phyloP scores from a whole-genome alignment of 2,113 vertebrate genomes.

The Podilymbus podiceps region DNA sequence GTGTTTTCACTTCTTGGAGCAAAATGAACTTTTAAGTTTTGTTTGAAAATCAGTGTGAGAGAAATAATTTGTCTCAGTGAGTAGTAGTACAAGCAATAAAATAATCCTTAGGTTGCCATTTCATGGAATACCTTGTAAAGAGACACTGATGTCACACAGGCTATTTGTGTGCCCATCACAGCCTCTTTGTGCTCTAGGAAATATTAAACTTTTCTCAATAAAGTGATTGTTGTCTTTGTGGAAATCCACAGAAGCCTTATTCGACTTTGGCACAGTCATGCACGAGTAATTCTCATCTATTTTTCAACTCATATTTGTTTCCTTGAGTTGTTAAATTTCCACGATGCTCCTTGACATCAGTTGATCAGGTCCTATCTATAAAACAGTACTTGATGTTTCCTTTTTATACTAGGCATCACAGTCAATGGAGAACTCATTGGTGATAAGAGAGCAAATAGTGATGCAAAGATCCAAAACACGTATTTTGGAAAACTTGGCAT shows the following conservation, averaged over 20 bases:
- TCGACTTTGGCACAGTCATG: not conserved
- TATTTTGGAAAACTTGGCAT: slow-evolving; percentile 92
- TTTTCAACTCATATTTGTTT: not conserved
- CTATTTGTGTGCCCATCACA: not conserved
- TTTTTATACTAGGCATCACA: slow-evolving; percentile 77
- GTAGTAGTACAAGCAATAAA: not conserved
- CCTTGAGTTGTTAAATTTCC: not conserved
- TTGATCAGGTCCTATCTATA: not conserved
- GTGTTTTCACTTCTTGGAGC: not conserved
- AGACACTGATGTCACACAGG: not conserved
- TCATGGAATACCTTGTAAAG: not conserved
- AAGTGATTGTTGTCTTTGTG: not conserved
- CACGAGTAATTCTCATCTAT: not conserved
- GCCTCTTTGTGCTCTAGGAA: not conserved
- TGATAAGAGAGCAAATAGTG: slow-evolving; percentile 76
- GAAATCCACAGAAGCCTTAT: not conserved
- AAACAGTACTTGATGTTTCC: not conserved
- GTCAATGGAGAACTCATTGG: slow-evolving; percentile 91
- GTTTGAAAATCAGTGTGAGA: not conserved
- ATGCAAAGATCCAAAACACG: slow-evolving; percentile 74
- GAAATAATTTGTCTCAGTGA: not conserved
- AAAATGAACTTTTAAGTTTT: not conserved
- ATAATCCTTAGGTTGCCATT: not conserved
- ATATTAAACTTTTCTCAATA: not conserved
- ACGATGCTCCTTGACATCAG: not conserved